Percentiles rank a stretch among this genome's conserved stretches.
phyloP scores from a whole-genome alignment of 1,140 invertebrate species.

The Drosophila ambigua region DNA sequence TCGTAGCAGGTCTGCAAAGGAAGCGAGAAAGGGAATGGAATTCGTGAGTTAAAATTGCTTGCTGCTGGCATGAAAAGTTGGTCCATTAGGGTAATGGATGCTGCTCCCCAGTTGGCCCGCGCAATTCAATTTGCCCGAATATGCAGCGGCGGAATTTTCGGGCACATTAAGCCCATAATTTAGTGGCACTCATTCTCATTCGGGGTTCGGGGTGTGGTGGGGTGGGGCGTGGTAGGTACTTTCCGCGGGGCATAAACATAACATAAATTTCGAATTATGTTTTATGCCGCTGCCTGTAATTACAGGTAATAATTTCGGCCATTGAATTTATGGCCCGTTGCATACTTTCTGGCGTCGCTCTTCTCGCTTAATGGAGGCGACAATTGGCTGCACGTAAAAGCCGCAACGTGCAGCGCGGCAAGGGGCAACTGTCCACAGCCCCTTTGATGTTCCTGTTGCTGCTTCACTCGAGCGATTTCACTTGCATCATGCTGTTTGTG shows the following conservation, averaged over 20 bases:
- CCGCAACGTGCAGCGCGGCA: no score
- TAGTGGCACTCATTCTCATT: conserved; percentile 27
- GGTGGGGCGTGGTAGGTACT: conserved; percentile 3
- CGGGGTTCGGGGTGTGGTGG: no score
- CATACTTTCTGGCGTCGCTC: conserved; percentile 53
- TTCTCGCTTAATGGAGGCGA: conserved; percentile 42
- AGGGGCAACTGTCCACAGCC: background rate
- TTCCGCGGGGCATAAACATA: conserved; percentile 41
- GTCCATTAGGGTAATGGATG: conserved; percentile 48
- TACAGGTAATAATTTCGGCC: conserved; percentile 69
- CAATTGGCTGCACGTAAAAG: conserved; percentile 55
- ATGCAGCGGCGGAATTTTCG: conserved; percentile 46
- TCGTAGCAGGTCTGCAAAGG: conserved; percentile 96
- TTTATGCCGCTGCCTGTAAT: conserved; percentile 57
- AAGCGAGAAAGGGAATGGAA: background rate
- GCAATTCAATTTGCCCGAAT: conserved; percentile 60
- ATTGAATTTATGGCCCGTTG: conserved; percentile 56
- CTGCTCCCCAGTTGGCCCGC: background rate
- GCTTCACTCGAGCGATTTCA: conserved; percentile 16
- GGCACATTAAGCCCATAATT: conserved; percentile 67
- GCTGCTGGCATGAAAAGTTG: conserved; percentile 8
- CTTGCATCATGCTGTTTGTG: conserved; percentile 17
- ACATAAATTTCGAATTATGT: conserved; percentile 69
- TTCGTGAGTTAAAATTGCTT: background rate
- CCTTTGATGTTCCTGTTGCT: conserved; percentile 29